Evolutionary conservation across 2,888 invertebrate genomes (phyloP).

Genomic region (Nymphalis c-album): DNA sequence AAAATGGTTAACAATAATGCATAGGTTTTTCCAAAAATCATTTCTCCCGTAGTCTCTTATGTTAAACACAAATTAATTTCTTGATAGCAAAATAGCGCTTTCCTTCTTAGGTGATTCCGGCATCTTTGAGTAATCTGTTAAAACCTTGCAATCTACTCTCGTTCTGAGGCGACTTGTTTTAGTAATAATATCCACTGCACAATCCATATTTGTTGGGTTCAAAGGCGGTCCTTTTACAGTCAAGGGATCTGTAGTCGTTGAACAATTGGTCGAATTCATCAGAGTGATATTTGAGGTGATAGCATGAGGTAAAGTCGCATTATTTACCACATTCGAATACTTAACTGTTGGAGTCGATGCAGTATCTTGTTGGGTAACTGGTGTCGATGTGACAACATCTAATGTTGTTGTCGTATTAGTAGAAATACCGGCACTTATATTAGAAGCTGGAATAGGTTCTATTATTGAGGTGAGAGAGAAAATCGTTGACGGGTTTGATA

Average conservation of each 20-base stretch:
- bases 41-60: too few species aligned
- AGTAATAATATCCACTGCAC: conserved; percentile 63
- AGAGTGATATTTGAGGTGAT: conserved; percentile 23
- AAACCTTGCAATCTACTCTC: conserved; percentile 57
- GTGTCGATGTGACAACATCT: neutral
- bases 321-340: neutral
- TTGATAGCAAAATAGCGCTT: too few species aligned
- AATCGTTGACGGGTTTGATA: conserved; percentile 2
- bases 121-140: conserved; percentile 63
- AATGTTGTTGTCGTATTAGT: conserved; percentile 7
- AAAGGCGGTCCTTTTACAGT: conserved; percentile 55
- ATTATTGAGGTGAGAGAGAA: conserved; percentile 2
- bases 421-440: conserved; percentile 13
- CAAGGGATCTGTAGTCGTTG: conserved; percentile 58
- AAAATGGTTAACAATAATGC: too few species aligned
- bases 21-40: too few species aligned
- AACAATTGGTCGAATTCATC: conserved; percentile 47
- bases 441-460: conserved; percentile 9
- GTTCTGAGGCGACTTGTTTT: conserved; percentile 51
- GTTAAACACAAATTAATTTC: too few species aligned
- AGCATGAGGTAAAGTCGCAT: conserved; percentile 11
- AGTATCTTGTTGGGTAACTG: neutral
- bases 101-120: conserved; percentile 51
- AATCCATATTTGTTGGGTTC: conserved; percentile 56
- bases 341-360: conserved; percentile 9